These are phyloP conservation scores for Bubo scandiacus DNA, from an alignment of 2,113 vertebrate genomes.

Conservation along the genomic window DNA sequence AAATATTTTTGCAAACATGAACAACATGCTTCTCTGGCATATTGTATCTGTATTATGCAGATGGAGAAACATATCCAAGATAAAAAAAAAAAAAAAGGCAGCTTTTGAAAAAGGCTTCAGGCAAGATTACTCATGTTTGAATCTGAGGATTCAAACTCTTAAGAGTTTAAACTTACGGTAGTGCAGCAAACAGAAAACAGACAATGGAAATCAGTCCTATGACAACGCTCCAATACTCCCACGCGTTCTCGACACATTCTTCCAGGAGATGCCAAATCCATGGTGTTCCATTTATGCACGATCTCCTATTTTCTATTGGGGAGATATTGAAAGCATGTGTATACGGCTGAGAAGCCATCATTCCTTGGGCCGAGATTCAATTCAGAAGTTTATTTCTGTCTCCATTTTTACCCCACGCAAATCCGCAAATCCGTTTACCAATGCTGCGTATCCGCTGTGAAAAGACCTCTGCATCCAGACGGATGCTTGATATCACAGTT, in stretches of 20 bases:
- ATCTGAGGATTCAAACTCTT: background rate
- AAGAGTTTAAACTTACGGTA: slow-evolving; percentile 72
- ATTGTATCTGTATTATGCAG: slow-evolving; percentile 56
- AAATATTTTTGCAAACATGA: slow-evolving; percentile 65
- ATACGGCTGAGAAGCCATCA: background rate
- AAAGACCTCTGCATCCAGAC: background rate
- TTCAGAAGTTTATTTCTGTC: background rate
- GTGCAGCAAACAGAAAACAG: slow-evolving; percentile 77
- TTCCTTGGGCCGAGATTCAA: background rate
- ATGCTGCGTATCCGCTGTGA: slow-evolving; percentile 1
- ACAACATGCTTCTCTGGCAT: slow-evolving; percentile 56
- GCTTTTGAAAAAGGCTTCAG: slow-evolving; percentile 51
- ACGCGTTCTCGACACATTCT: slow-evolving; percentile 70
- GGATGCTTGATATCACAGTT: background rate
- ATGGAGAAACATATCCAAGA: slow-evolving; percentile 46
- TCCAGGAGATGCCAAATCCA: slow-evolving; percentile 76
- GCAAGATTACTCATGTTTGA: slow-evolving; percentile 52
- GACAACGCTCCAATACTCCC: slow-evolving; percentile 74
- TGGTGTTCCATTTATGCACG: slow-evolving; percentile 68
- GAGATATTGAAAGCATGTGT: slow-evolving; percentile 45
- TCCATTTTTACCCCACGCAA: background rate
- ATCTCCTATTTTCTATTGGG: background rate
- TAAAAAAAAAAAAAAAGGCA: background rate
- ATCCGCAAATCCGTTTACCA: slow-evolving; percentile 16
- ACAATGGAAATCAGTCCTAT: slow-evolving; percentile 74